Conservation (phyloP, 2,797 vertebrate genomes). For the Leptoclinus maculatus region DNA sequence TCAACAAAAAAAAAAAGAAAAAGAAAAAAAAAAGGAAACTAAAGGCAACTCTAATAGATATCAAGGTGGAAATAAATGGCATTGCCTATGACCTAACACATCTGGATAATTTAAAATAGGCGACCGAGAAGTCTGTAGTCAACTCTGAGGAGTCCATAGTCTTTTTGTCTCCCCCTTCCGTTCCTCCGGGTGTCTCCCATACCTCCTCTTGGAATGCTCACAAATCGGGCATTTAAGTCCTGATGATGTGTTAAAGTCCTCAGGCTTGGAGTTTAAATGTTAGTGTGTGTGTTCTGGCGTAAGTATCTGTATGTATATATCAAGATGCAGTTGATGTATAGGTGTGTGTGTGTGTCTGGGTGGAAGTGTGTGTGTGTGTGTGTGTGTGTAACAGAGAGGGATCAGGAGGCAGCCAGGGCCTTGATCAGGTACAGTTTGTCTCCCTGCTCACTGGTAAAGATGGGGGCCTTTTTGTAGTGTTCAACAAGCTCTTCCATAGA, state of each 20-base stretch:
- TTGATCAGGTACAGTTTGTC: slow-evolving; percentile 96
- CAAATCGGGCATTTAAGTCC: slow-evolving; percentile 74
- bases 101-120: slow-evolving; percentile 81
- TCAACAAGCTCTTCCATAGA: slow-evolving; percentile 96
- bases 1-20: slow-evolving; percentile 64
- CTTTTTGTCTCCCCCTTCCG: slow-evolving; percentile 51
- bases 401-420: slow-evolving; percentile 90
- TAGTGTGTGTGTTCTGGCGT: slow-evolving; percentile 72
- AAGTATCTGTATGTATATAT: slow-evolving; percentile 55
- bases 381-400: slow-evolving; percentile 43
- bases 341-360: slow-evolving; percentile 39
- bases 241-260: slow-evolving; percentile 75
- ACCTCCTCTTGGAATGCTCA: slow-evolving; percentile 82
- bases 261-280: slow-evolving; percentile 75
- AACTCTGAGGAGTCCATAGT: slow-evolving; percentile 75
- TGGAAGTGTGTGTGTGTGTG: slow-evolving; percentile 33
- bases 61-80: slow-evolving; percentile 83
- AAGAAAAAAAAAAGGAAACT: slow-evolving; percentile 61
- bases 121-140: slow-evolving; percentile 78
- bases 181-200: slow-evolving; percentile 52
- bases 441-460: slow-evolving; percentile 95
- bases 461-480: slow-evolving; percentile 97
- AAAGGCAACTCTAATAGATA: slow-evolving; percentile 82
- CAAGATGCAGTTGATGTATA: slow-evolving; percentile 51
- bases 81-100: slow-evolving; percentile 80